Conservation (phyloP, 1,140 invertebrate genomes). For the Bombus waltoni region DNA sequence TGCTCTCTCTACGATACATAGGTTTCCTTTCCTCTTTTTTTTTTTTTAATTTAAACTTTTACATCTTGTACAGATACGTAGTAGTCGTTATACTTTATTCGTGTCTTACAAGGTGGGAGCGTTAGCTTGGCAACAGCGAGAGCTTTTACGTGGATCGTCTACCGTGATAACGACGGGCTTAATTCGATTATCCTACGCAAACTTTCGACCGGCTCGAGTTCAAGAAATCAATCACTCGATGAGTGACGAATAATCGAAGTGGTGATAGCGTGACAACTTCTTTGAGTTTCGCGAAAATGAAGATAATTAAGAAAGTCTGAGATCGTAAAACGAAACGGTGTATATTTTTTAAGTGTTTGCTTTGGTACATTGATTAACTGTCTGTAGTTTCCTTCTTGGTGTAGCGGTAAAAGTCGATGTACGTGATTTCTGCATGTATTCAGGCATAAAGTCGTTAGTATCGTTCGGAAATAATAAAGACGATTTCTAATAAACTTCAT, state of each 20-base stretch:
- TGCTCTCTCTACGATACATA: too few species aligned
- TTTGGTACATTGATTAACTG: not conserved
- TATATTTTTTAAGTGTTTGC: not conserved
- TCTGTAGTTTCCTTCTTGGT: not conserved
- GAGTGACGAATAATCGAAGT: not conserved
- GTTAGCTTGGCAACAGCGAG: not conserved
- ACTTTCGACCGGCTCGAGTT: constrained; percentile 17
- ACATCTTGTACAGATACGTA: not conserved
- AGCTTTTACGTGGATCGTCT: not conserved
- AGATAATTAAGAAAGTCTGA: not conserved
- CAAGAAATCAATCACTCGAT: constrained; percentile 1
- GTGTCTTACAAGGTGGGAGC: not conserved
- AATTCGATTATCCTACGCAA: constrained; percentile 16
- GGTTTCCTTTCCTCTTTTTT: not conserved
- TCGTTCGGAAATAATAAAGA: too few species aligned
- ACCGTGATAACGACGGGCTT: not conserved
- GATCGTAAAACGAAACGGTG: not conserved
- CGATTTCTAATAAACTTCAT: too few species aligned
- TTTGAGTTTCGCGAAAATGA: not conserved
- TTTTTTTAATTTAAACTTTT: too few species aligned
- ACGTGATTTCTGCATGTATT: too few species aligned
- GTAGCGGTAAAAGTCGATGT: not conserved
- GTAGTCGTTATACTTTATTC: not conserved
- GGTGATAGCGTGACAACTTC: not conserved
- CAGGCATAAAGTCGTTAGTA: too few species aligned